Evolutionary conservation across 2,113 vertebrate genomes (phyloP), one percentile per base, ranked within the genome.

Genomic region (Tachuris rubrigastra): DNA sequence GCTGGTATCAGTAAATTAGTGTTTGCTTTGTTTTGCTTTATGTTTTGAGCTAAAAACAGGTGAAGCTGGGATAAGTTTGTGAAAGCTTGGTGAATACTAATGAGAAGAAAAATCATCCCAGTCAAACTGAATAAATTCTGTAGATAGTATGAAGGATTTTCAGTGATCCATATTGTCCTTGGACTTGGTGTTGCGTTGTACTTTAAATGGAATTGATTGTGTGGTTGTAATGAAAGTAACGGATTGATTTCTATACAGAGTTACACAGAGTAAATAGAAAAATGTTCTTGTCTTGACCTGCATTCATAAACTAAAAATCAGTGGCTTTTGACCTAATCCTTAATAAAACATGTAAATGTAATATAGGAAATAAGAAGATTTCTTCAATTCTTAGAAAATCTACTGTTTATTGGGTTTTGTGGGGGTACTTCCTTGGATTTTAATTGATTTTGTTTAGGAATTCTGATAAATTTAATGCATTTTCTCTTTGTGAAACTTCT

Each of bases 121-220:
- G 91, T 84, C 77, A 13, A 87, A 92, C 84, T 87, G 94, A 88
- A 96, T 87, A 88, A 69, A 97, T 94, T 91, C 84, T 83, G 55
- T 78, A 94, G 92, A 73, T 58, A n/a, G 31, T 84, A 89, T 84
- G 86, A 93, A 95, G 88, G 86, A 90, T 97, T 98, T 95, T 92
- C 96, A 93, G 96, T 22, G 41, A 97, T 98, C 97, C 78, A 94
- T 98, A 97, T 96, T 98, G 97, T 98, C 98, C 97, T 98, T 98
- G 98, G 97, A 98, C 97, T 98, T 98, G 98, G 93, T 96, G 96
- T 97, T 98, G 97, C 96, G 96, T 97, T 98, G 97, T 96, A 96
- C 95, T 98, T 98, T 98, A 98, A 98, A 98, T 97, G 93, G 97
- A 98, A 98, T 98, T 98, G 98, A 98, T 98, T 98, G 97, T 97